Evolutionary conservation across 2,888 invertebrate species (phyloP).

Genomic region (Cantharis flavilabris): DNA sequence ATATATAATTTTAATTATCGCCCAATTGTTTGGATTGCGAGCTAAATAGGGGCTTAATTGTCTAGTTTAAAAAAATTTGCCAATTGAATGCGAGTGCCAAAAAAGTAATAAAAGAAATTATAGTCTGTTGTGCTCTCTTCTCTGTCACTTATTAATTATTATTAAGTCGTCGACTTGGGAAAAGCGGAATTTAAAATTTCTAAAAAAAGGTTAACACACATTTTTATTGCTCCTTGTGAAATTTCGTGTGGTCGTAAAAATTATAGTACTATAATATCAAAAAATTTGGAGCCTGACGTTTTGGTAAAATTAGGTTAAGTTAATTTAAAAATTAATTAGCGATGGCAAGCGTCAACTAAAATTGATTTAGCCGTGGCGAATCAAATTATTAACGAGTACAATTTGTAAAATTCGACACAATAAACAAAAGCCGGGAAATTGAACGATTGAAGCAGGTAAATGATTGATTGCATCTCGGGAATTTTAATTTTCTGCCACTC

Average conservation of each 20-base stretch:
- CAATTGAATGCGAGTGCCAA: background rate
- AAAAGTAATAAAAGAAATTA: background rate
- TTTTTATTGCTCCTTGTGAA: background rate
- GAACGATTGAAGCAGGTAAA: background rate
- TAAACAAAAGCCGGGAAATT: background rate
- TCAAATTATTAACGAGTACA: background rate
- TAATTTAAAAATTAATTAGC: background rate
- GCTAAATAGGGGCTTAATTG: background rate
- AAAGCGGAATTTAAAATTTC: background rate
- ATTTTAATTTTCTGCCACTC: background rate
- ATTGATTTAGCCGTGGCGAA: background rate
- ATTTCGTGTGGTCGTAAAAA: background rate
- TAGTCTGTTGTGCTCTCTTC: background rate
- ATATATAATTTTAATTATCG: background rate
- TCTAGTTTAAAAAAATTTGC: background rate
- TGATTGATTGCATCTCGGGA: background rate
- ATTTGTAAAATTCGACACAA: background rate
- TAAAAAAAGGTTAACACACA: background rate
- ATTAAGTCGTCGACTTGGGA: background rate
- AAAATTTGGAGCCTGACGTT: background rate
- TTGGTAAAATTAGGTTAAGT: background rate
- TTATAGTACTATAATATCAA: background rate
- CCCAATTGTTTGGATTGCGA: background rate
- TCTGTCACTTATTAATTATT: background rate
- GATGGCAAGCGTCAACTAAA: background rate